Conservation (phyloP, 2,888 invertebrate species). For the Calliphora vomitoria region DNA sequence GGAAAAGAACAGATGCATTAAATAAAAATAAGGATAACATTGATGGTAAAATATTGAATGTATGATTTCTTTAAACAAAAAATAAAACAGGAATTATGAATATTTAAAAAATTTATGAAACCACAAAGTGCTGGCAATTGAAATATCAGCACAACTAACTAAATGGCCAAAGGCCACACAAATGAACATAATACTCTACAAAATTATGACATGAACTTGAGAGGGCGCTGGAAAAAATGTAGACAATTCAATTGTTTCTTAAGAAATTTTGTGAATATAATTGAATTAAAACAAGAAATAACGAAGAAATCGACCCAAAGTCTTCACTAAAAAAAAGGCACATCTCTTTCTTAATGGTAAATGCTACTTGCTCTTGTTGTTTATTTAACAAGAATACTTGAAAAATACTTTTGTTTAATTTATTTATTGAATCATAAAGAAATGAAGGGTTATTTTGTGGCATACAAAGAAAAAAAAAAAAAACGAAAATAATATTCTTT, state of each 20-base stretch:
- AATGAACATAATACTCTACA: background rate
- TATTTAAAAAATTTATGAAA: no score
- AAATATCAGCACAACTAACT: constrained; percentile 14
- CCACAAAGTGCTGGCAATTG: background rate
- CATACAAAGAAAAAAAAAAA: background rate
- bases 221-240: constrained; percentile 1
- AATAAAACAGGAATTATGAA: no score
- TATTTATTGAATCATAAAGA: constrained; percentile 41
- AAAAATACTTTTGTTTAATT: constrained; percentile 40
- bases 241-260: constrained; percentile 59
- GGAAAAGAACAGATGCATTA: no score
- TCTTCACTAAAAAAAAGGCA: constrained; percentile 3
- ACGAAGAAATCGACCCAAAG: background rate
- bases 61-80: no score
- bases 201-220: constrained; percentile 39
- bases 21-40: no score
- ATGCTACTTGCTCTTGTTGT: constrained; percentile 35
- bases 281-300: constrained; percentile 37
- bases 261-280: constrained; percentile 32
- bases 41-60: no score
- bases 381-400: constrained; percentile 57
- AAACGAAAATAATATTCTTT: background rate
- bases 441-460: background rate
- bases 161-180: constrained; percentile 46
- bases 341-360: background rate